Evolutionary conservation across 1,140 invertebrate genomes (phyloP).

Genomic region (Dryas iulia): DNA sequence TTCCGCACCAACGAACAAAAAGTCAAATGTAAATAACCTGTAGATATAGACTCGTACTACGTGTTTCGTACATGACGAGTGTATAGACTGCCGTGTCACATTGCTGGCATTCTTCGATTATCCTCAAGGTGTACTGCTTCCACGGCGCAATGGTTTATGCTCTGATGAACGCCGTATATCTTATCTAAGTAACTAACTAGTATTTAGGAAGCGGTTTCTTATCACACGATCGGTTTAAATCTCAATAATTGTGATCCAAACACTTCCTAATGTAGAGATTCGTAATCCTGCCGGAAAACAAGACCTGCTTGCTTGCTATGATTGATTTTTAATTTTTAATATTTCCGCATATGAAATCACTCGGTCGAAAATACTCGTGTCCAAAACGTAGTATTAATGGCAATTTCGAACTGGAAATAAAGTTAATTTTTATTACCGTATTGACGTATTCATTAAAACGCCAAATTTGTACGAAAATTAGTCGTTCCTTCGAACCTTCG

Average conservation of each 20-base stretch:
- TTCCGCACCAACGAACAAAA: constrained; percentile 67
- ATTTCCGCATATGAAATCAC: constrained; percentile 74
- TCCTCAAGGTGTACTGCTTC: constrained; percentile 23
- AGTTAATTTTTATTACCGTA: constrained; percentile 44
- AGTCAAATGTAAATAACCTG: constrained; percentile 79
- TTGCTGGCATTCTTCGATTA: constrained; percentile 31
- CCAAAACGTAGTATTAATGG: constrained; percentile 41
- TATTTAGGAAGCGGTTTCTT: constrained; percentile 61
- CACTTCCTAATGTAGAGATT: constrained; percentile 64
- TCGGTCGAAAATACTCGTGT: constrained; percentile 44
- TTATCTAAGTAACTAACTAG: neutral
- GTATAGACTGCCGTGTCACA: constrained; percentile 41
- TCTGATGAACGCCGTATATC: neutral
- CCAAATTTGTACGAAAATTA: constrained; percentile 15
- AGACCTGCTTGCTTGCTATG: constrained; percentile 36
- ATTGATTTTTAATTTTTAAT: constrained; percentile 51
- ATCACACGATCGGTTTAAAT: constrained; percentile 56
- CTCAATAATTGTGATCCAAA: constrained; percentile 49
- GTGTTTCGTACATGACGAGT: constrained; percentile 39
- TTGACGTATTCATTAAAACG: constrained; percentile 21
- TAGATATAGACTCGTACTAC: constrained; percentile 51
- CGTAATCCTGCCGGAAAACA: constrained; percentile 66
- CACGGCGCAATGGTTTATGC: constrained; percentile 43
- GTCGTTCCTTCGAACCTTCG: constrained; percentile 5
- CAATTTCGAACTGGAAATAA: constrained; percentile 40